phyloP scores from a whole-genome alignment of 2,797 vertebrate genomes.

The Silurus lanzhouensis region DNA sequence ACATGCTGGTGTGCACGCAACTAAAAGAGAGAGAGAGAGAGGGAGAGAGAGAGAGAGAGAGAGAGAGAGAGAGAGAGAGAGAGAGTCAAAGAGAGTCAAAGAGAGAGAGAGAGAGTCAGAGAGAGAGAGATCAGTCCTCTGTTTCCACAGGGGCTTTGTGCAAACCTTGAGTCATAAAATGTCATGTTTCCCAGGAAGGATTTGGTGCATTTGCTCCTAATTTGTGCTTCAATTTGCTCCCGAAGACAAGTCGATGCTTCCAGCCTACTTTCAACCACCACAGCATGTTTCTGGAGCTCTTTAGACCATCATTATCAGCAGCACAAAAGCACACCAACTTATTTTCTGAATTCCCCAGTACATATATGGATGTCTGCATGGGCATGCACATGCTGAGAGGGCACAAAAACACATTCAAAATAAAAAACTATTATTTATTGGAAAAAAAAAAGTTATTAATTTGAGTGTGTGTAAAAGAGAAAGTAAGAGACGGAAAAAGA shows the following conservation, averaged over 20 bases:
- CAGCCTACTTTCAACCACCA: constrained; percentile 16
- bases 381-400: neutral
- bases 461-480: neutral
- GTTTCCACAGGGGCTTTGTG: constrained; percentile 30
- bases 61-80: neutral
- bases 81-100: neutral
- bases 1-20: neutral
- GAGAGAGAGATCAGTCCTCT: constrained; percentile 8
- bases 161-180: constrained; percentile 31
- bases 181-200: constrained; percentile 33
- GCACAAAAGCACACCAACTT: neutral
- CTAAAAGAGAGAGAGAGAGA: too few relatives aligned
- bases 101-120: neutral
- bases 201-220: constrained; percentile 35
- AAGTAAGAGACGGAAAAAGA: neutral
- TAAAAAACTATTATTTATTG: too few relatives aligned
- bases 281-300: neutral
- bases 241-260: constrained; percentile 26
- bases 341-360: neutral
- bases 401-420: neutral
- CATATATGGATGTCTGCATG: neutral
- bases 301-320: constrained; percentile 4
- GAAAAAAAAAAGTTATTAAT: neutral
- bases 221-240: constrained; percentile 31
- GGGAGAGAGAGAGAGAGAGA: neutral